Conservation (phyloP, 2,888 invertebrate genomes). For the Xylota segnis region DNA sequence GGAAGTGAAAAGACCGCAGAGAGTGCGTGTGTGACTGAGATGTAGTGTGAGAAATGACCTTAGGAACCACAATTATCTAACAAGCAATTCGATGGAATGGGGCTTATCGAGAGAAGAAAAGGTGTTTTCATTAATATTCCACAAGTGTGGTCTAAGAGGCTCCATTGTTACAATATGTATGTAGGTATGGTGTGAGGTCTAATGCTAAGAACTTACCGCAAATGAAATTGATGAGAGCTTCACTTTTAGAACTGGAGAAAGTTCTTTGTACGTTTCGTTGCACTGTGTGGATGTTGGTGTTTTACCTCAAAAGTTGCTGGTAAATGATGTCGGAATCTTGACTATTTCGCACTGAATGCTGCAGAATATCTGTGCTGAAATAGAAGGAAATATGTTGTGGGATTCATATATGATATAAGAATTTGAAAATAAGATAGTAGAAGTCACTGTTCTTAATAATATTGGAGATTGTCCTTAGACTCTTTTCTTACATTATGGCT, state of each 20-base stretch:
- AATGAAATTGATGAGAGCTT: background rate
- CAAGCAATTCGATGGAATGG: slow-evolving; percentile 17
- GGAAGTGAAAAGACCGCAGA: slow-evolving; percentile 63
- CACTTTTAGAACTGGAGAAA: background rate
- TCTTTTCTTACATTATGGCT: no score
- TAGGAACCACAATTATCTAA: slow-evolving; percentile 53
- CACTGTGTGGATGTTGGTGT: no score
- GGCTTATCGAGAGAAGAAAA: slow-evolving; percentile 34
- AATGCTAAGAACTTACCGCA: background rate
- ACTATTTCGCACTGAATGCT: no score
- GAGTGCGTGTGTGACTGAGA: slow-evolving; percentile 45
- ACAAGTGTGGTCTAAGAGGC: slow-evolving; percentile 28
- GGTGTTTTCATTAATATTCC: slow-evolving; percentile 49
- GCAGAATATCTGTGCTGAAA: no score
- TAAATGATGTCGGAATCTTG: no score
- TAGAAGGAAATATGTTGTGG: no score
- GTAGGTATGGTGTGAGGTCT: slow-evolving; percentile 6
- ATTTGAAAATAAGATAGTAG: no score
- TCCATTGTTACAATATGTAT: background rate
- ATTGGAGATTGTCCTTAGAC: no score
- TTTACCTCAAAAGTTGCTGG: no score
- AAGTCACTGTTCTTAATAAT: no score
- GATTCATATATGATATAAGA: no score
- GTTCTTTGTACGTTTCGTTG: background rate
- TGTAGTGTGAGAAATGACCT: slow-evolving; percentile 62